Evolutionary conservation across 2,113 vertebrate species (phyloP).

Genomic region (Mobula birostris): DNA sequence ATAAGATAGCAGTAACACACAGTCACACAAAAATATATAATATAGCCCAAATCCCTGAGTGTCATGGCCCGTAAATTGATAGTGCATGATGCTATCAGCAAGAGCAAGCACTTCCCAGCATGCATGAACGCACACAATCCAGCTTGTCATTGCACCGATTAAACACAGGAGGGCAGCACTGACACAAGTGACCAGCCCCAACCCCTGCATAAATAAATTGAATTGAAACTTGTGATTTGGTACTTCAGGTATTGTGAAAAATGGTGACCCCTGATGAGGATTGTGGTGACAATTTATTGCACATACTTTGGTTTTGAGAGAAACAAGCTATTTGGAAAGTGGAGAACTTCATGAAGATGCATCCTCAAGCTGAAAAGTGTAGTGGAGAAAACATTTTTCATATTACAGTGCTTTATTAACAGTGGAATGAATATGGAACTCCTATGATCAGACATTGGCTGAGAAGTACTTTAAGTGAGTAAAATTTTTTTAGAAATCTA

Average conservation of each 20-base stretch:
- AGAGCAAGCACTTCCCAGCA: no score
- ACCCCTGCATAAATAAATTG: not conserved
- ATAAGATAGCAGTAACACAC: no score
- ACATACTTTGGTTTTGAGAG: not conserved
- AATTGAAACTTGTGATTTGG: not conserved
- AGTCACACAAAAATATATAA: no score
- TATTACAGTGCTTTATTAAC: not conserved
- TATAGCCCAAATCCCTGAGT: no score
- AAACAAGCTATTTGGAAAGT: not conserved
- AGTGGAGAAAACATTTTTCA: not conserved
- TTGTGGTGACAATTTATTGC: not conserved
- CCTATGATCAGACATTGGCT: not conserved
- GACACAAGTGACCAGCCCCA: no score
- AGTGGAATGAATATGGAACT: not conserved
- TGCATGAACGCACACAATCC: no score
- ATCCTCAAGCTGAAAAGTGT: not conserved
- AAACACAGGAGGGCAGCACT: no score
- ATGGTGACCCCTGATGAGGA: not conserved
- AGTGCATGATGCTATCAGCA: no score
- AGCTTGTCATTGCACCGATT: no score
- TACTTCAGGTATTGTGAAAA: not conserved
- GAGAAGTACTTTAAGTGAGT: not conserved
- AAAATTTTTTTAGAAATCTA: no score
- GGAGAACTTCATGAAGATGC: not conserved
- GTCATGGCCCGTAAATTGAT: no score